Base-by-base conservation (phyloP, 2,113 vertebrate species). In the Sorex araneus region DNA sequence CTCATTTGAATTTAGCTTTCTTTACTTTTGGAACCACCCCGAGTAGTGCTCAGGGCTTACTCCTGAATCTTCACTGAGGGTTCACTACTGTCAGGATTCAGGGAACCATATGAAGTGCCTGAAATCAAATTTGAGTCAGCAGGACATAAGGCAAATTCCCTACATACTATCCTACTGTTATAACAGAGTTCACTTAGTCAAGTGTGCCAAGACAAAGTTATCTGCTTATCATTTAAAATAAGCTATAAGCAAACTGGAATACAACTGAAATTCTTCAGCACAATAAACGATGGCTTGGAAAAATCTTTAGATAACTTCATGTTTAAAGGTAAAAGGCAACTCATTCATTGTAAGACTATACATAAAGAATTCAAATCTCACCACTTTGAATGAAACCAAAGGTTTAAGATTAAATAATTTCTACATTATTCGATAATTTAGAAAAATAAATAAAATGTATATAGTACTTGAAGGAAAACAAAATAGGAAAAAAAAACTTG, bases 391-490 rank as follows among this genome's bases (percentile, higher is more conserved):
- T 40, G 70, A 1, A 64, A 11, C 32, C 69, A 28, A 43, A 50
- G 32, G 32, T 71, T n/a, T 85, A 63, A 47, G 8, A n/a, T n/a
- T n/a, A n/a, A n/a, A n/a, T n/a, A n/a, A n/a, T n/a, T n/a, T n/a
- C n/a, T n/a, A n/a, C n/a, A 45, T 88, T 45, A 36, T 63, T 93
- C 32, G 57, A 15, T 78, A 86, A 91, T 75, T 36, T 54, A 32
- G 0, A 12, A 86, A 40, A 25, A 70, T 25, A 79, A 94, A 71
- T 28, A 87, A 73, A 80, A 32, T 1, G 6, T 23, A 50, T 77
- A 92, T 0, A 86, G 13, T 79, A 40, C 74, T 83, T 76, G 15
- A 81, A 83, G 2, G 79, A 79, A 82, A 6, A 66, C 85, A 11
- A 71, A 74, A 75, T 11, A 54, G 3, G 74, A n/a, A n/a, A n/a